Percentiles rank a stretch among this genome's conserved stretches.
phyloP scores from a whole-genome alignment of 2,888 invertebrate species.

The Drosophila nr. fundita region DNA sequence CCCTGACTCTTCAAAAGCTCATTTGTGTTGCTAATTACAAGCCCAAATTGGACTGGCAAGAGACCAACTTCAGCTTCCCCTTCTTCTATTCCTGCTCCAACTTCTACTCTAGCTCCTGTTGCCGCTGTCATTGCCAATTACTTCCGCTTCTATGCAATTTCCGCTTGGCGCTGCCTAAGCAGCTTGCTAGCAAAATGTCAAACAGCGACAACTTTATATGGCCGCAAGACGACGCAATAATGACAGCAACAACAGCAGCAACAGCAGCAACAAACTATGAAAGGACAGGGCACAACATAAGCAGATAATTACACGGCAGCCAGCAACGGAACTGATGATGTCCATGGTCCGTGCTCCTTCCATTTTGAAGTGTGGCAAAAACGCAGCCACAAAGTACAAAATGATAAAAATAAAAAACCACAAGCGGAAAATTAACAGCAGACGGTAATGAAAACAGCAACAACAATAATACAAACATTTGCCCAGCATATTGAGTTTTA shows the following conservation, averaged over 20 bases:
- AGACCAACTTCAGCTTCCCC: constrained; percentile 12
- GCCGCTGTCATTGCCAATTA: constrained; percentile 65
- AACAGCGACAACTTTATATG: constrained; percentile 66
- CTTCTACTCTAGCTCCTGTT: background rate
- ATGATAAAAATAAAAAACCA: constrained; percentile 84
- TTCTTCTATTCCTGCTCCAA: background rate
- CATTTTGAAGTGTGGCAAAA: constrained; percentile 34
- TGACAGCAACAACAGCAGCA: constrained; percentile 39
- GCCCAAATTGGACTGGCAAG: constrained; percentile 60
- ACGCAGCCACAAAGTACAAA: constrained; percentile 76
- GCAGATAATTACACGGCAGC: constrained; percentile 76
- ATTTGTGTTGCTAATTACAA: constrained; percentile 73
- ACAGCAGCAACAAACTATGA: constrained; percentile 3
- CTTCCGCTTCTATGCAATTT: constrained; percentile 78
- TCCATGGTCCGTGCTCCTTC: constrained; percentile 22
- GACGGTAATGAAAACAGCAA: constrained; percentile 18
- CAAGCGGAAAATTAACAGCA: constrained; percentile 85
- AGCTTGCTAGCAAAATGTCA: constrained; percentile 72
- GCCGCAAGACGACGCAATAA: constrained; percentile 61
- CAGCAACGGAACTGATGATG: constrained; percentile 33
- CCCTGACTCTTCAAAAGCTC: constrained; percentile 44
- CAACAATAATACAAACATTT: constrained; percentile 32
- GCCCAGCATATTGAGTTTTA: constrained; percentile 2
- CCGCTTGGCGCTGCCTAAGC: constrained; percentile 72
- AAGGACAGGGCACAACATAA: constrained; percentile 61